Evolutionary conservation across 2,797 vertebrate genomes (phyloP), one percentile per base, ranked within the genome.

Genomic region (Eulemur coronatus): DNA sequence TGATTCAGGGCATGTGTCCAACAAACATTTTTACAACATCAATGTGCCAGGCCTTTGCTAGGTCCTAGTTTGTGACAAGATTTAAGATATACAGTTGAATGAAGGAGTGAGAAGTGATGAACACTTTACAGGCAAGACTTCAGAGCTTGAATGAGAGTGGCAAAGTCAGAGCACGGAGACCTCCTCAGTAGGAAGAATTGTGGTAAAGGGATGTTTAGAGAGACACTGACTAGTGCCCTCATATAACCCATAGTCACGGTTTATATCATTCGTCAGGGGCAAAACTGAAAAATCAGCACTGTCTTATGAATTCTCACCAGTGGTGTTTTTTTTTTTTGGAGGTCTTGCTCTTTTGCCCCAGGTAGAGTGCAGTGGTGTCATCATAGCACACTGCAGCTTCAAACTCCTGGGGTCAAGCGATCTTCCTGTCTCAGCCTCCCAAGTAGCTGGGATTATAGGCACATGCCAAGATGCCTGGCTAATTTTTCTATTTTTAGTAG

Each of bases 241-340:
- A 13, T 30, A 20, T 0, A 4, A 2, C 41, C 0, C 6, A 6
- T 15, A 2, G 30, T 52, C 52, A 33, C 7, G 28, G 43, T 41
- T 35, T 26, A 9, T 38, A 11, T 67, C 38, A 2, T 43, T 76
- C 52, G 7, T 73, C 61, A 63, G 11, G 50, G 70, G 41, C 46
- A 82, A 87, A 63, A 55, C 20, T 30, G 46, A 38, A 80, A 0
- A 6, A 10, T 46, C 46, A 30, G 48, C 11, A 5, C 8, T 38
- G 12, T 59, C 17, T 52, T 75, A 11, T 17, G 26, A 33, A 2
- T 55, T 61, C 87, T 43, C 35, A 65, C 50, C 50, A 2, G 18
- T 63, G 30, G 18, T 63, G 30, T 43, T 78, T 41, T 94, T 93
- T 87, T 57, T 57, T 57, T 57, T 57, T 57, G 24, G 9, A 26